Percentiles rank a stretch among this genome's conserved stretches.
phyloP scores from a whole-genome alignment of 2,113 vertebrate species.

The Burhinus oedicnemus region DNA sequence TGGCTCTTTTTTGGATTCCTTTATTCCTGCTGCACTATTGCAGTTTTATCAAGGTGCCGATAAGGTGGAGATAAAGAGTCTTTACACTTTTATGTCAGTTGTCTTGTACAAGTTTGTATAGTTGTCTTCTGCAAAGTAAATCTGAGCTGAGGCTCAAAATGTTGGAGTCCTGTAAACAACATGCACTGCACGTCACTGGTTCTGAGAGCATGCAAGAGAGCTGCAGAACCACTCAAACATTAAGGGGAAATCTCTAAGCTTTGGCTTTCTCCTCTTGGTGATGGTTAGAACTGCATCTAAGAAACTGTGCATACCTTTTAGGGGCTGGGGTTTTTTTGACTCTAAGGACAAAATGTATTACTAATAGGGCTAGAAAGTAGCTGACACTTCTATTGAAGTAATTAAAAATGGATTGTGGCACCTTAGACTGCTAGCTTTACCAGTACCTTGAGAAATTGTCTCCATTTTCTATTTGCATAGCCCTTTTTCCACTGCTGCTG shows the following conservation, averaged over 20 bases:
- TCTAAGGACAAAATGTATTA: not conserved
- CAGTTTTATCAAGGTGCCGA: not conserved
- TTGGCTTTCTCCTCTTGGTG: not conserved
- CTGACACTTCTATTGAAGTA: not conserved
- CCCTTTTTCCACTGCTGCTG: not conserved
- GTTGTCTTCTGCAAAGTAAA: not conserved
- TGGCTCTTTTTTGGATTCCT: not conserved
- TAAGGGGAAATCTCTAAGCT: not conserved
- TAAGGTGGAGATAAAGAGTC: not conserved
- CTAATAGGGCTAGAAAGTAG: not conserved
- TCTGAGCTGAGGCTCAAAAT: not conserved
- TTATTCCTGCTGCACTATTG: not conserved
- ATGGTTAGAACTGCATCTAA: not conserved
- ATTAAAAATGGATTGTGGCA: not conserved
- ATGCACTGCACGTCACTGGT: not conserved
- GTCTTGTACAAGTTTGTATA: not conserved
- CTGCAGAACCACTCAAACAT: not conserved
- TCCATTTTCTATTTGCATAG: not conserved
- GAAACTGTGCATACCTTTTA: not conserved
- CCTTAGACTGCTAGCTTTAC: not conserved
- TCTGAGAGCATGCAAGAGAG: not conserved
- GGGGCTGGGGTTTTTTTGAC: rapidly evolving
- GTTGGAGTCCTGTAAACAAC: not conserved
- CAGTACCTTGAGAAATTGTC: not conserved
- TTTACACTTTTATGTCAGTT: not conserved